Conservation (phyloP, 2,113 vertebrate species). For the Corynorhinus townsendii region DNA sequence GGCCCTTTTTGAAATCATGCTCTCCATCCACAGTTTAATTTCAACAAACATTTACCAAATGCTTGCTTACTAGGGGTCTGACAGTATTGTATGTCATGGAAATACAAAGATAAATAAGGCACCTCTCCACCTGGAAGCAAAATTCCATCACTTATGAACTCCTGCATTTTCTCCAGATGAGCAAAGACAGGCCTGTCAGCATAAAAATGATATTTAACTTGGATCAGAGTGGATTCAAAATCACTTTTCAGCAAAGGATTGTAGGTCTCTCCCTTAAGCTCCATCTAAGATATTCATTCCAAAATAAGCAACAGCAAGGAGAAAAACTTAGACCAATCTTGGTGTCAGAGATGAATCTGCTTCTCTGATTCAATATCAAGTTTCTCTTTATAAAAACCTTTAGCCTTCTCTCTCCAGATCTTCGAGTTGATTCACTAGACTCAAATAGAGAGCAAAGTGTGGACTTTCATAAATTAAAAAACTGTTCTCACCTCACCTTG, state of each 20-base stretch:
- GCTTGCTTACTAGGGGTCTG: neutral
- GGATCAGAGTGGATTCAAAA: neutral
- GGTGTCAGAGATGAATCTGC: neutral
- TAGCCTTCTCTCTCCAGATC: neutral
- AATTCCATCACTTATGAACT: neutral
- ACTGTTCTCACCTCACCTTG: neutral
- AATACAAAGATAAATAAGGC: slow-evolving; percentile 13
- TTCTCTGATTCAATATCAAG: slow-evolving; percentile 40
- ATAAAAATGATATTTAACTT: neutral
- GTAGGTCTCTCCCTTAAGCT: neutral
- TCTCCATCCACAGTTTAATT: neutral
- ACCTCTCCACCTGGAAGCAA: neutral
- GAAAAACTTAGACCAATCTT: slow-evolving; percentile 3
- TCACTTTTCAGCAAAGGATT: neutral
- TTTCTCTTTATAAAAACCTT: slow-evolving; percentile 27
- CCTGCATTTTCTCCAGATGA: slow-evolving; percentile 13
- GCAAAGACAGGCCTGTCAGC: neutral
- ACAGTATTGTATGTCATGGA: neutral
- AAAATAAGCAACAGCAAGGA: slow-evolving; percentile 41
- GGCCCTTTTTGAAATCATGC: neutral
- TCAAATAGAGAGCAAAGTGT: neutral
- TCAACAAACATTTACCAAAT: neutral
- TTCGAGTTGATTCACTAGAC: neutral
- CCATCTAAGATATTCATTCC: neutral
- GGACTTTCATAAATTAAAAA: neutral